Evolutionary conservation across 2,113 vertebrate species (phyloP).

Genomic region (Cnemophilus loriae): DNA sequence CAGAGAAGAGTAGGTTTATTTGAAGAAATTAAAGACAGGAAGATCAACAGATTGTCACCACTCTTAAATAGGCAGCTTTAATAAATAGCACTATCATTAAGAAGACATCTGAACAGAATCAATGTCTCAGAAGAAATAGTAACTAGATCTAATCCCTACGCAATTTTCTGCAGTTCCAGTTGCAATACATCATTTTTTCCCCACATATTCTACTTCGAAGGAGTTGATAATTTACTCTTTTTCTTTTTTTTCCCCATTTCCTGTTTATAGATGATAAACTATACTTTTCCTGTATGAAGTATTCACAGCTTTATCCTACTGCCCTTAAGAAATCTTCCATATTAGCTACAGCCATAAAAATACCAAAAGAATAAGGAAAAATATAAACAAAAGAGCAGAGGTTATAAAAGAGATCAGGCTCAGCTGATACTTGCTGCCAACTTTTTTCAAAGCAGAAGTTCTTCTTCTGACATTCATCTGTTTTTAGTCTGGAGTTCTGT

Average conservation of each 20-base stretch:
- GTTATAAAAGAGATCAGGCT: background rate
- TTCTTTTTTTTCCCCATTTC: background rate
- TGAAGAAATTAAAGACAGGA: background rate
- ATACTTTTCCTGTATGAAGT: background rate
- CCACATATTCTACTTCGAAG: background rate
- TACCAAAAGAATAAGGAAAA: background rate
- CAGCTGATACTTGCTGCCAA: background rate
- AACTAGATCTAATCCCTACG: background rate
- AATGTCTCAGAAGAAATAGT: background rate
- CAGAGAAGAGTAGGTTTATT: background rate
- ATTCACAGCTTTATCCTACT: background rate
- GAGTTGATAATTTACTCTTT: background rate
- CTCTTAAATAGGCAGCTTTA: background rate
- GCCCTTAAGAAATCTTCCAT: background rate
- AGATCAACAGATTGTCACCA: background rate
- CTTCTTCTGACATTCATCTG: constrained; percentile 21
- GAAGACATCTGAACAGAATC: background rate
- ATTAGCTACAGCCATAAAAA: background rate
- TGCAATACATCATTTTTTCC: background rate
- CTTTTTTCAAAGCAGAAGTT: constrained; percentile 12
- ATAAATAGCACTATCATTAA: background rate
- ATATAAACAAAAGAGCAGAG: background rate
- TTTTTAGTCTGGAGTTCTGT: background rate
- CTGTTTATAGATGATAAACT: background rate
- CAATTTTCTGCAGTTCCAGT: background rate